Percentiles rank a stretch among this genome's conserved stretches.
Evolutionary conservation across 1,140 invertebrate genomes (phyloP).

Genomic region (Homalodisca vitripennis): DNA sequence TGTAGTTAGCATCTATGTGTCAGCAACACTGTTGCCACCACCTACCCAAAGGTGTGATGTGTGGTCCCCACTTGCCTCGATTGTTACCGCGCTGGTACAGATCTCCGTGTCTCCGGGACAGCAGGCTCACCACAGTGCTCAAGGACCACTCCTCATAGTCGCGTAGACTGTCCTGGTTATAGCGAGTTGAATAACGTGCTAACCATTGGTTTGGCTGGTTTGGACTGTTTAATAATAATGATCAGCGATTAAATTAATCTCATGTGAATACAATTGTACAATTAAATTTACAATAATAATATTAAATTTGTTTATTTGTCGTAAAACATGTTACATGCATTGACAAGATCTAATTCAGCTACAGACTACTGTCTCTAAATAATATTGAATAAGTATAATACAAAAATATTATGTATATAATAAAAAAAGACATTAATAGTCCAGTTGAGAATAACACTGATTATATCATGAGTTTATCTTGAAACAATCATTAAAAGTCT

Average conservation of each 20-base stretch:
- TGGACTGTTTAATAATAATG: conserved; percentile 19
- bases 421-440: no score
- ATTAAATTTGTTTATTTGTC: no score
- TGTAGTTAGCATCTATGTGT: no score
- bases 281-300: neutral
- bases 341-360: no score
- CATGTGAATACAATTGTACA: neutral
- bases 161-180: conserved; percentile 81
- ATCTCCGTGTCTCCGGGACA: conserved; percentile 40
- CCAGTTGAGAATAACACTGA: no score
- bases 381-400: no score
- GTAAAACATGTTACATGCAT: no score
- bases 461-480: no score
- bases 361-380: no score
- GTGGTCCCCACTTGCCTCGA: conserved; percentile 25
- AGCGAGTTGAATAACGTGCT: conserved; percentile 66
- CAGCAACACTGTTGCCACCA: no score
- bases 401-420: no score
- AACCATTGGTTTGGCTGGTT: conserved; percentile 59
- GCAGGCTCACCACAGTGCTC: conserved; percentile 35
- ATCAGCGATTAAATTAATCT: neutral
- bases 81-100: neutral
- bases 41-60: conserved; percentile 36
- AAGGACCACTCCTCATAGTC: conserved; percentile 65
- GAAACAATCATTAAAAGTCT: no score